Conservation (phyloP, 2,888 invertebrate genomes). For the Agrotis segetum region DNA sequence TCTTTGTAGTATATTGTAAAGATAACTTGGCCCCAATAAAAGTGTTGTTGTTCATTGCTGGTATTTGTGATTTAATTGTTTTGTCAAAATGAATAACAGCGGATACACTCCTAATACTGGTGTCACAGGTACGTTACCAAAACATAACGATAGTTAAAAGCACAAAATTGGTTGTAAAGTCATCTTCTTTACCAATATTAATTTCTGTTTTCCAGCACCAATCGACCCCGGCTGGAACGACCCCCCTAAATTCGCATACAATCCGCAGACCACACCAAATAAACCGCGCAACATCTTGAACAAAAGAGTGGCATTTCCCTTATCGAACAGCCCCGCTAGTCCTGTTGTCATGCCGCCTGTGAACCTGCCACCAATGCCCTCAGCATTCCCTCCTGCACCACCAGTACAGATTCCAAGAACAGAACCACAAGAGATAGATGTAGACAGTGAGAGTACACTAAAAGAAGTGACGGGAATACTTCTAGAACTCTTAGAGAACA, state of each 20-base stretch:
- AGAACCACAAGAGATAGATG: slow-evolving; percentile 61
- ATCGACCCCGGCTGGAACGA: slow-evolving; percentile 92
- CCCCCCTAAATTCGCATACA: slow-evolving; percentile 89
- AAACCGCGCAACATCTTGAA: slow-evolving; percentile 87
- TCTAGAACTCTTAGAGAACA: slow-evolving; percentile 77
- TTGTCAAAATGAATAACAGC: slow-evolving; percentile 70
- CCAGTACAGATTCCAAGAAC: slow-evolving; percentile 51
- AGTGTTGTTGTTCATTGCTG: not conserved
- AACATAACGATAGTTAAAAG: slow-evolving; percentile 13
- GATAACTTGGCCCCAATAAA: slow-evolving; percentile 10
- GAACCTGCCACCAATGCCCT: slow-evolving; percentile 78
- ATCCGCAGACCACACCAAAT: slow-evolving; percentile 80
- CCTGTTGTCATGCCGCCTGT: slow-evolving; percentile 64
- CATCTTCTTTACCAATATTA: not conserved
- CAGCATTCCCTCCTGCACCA: slow-evolving; percentile 63
- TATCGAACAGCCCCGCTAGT: slow-evolving; percentile 74
- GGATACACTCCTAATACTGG: slow-evolving; percentile 70
- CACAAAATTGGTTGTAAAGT: too few species aligned
- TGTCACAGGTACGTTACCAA: slow-evolving; percentile 69
- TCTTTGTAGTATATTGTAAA: slow-evolving; percentile 15
- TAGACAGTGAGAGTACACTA: slow-evolving; percentile 78
- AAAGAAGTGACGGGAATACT: slow-evolving; percentile 81
- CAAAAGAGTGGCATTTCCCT: slow-evolving; percentile 89
- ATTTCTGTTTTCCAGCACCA: slow-evolving; percentile 71
- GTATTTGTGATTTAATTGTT: not conserved